Evolutionary conservation across 2,888 invertebrate species (phyloP), one percentile per base, ranked within the genome.

Genomic region (Lottia gigantea): DNA sequence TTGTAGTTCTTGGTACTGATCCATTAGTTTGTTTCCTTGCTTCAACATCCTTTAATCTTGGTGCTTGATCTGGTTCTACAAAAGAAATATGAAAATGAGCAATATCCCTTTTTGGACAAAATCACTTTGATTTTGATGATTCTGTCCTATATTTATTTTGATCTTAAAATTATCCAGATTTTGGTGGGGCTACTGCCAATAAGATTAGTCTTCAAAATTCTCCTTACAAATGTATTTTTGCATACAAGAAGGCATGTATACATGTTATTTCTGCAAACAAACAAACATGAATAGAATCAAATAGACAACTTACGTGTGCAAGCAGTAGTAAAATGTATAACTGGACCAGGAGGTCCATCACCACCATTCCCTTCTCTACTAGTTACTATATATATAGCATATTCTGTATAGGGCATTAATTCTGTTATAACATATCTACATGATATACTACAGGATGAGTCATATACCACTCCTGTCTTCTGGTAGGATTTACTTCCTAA

Each of bases 361-460:
- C 81, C 81, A 1, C 82, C 79, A 31, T 82, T 78, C 0, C 83
- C 84, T 15, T 82, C 78, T 61, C 83, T 69, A 16, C 79, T 66
- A 2, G 78, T 80, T 0, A 82, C 76, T 19, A 83, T 76, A 69
- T 81, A 81, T 19, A 85, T 76, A 46, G 79, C 78, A 72, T 86
- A 86, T 68, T 78, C 75, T 2, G 84, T 81, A 75, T 83, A 83
- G 3, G 86, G 82, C 16, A 71, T 64, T 16, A 87, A 80, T 62
- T 81, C 81, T 0, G 73, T 75, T 16, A 86, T 66, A 11, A 78
- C 78, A 67, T 77, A 82, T 67, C 76, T 76, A 74, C 83, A 84
- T 19, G 19, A 12, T 23, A 23, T 46, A 73, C 77, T 67, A 69
- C 75, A 78, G 64, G 71, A 72, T 12, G 76, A 40, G 25, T 74